phyloP scores from a whole-genome alignment of 2,113 vertebrate genomes.

The Daubentonia madagascariensis region DNA sequence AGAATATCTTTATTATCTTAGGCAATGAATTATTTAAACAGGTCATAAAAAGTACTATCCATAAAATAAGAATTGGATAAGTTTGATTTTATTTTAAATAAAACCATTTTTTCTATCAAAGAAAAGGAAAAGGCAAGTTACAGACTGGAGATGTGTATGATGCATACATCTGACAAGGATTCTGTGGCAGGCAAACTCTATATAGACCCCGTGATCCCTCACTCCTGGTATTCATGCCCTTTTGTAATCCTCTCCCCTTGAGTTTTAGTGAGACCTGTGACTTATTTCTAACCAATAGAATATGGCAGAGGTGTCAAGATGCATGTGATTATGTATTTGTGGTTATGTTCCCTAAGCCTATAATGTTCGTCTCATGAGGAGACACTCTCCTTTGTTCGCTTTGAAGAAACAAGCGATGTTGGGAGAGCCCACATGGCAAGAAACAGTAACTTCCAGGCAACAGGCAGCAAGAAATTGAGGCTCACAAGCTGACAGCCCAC shows the following conservation, averaged over 20 bases:
- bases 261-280: neutral
- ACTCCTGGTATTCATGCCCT: neutral
- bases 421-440: neutral
- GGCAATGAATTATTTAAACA: neutral
- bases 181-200: neutral
- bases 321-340: neutral
- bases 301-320: neutral
- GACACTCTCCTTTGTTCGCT: neutral
- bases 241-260: neutral
- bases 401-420: neutral
- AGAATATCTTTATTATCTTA: neutral
- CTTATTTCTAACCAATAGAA: neutral
- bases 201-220: neutral
- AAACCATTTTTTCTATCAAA: neutral
- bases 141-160: neutral
- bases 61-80: neutral
- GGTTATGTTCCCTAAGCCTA: neutral
- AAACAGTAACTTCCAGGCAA: neutral
- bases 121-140: neutral
- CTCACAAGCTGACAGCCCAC: neutral
- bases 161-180: neutral
- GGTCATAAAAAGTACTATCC: neutral
- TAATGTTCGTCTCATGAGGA: neutral
- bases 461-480: neutral
- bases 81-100: neutral